Base-by-base conservation (phyloP, 2,113 vertebrate genomes). In the Pimephales promelas region DNA sequence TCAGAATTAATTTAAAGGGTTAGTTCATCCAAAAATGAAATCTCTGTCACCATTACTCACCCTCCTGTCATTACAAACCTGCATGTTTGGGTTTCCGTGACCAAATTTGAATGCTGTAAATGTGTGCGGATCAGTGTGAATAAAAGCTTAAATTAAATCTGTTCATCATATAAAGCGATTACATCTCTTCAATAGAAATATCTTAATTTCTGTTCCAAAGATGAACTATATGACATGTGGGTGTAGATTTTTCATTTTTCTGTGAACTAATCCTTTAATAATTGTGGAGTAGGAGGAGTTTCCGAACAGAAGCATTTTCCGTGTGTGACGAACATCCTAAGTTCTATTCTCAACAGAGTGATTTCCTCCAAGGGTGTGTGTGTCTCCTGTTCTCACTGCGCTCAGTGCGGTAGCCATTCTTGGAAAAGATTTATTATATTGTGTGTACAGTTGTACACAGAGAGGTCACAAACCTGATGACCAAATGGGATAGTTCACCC, bases 321-420 rank as follows among this genome's bases (percentile, higher is more conserved):
- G 43, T 45, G 24, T 28, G 36, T 78, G 76, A 78, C n/a, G 36
- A 43, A 78, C 76, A 61, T 61, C 36, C 36, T 26, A 45, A 78
- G n/a, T 61, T 45, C 13, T 61, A 3, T 61, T 78, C 56, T 56
- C 76, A 22, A 61, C 13, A 28, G n/a, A 78, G 76, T 61, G 18
- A 61, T 80, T 45, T 40, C 20, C 68, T 83, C n/a, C 1, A 31
- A 54, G 56, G 82, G 40, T 71, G 52, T 81, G 52, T 81, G 62
- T 62, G 34, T 40, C 31, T 79, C 75, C 75, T 79, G 43, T 74
- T 57, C 52, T 52, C 16, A 78, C 22, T 2, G 74, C 36, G 10
- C 28, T 43, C 56, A 43, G 3, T 61, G 14, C 13, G 1, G 52
- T 2, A 77, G n/a, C n/a, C 34, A 24, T 78, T 78, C 6, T 4